Evolutionary conservation across 2,113 vertebrate genomes (phyloP).

Genomic region (Chaetodon trifascialis): DNA sequence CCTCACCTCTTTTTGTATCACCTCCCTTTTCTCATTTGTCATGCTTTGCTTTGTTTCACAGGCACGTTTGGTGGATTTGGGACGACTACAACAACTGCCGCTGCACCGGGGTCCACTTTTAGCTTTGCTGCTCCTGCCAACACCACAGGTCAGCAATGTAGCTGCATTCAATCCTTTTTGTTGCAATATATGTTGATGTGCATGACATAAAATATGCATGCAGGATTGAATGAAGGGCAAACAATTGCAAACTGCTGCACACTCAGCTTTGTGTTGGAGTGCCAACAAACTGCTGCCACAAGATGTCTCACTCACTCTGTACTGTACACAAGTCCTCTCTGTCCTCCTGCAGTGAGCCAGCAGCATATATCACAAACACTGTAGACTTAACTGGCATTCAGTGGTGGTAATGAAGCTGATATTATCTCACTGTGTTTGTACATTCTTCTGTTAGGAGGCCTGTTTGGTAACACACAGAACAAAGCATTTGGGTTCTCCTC

Average conservation of each 20-base stretch:
- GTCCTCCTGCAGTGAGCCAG: neutral
- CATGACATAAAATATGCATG: too few relatives aligned
- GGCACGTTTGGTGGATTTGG: slow-evolving; percentile 95
- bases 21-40: neutral
- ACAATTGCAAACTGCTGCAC: neutral
- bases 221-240: neutral
- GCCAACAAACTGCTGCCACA: slow-evolving; percentile 19
- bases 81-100: slow-evolving; percentile 86
- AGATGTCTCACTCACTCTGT: slow-evolving; percentile 33
- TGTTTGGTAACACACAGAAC: slow-evolving; percentile 93
- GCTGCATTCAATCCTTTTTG: neutral
- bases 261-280: neutral
- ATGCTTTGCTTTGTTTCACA: slow-evolving; percentile 69
- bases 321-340: neutral
- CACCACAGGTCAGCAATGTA: slow-evolving; percentile 83
- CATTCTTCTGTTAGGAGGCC: slow-evolving; percentile 78
- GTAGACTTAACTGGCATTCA: neutral
- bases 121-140: slow-evolving; percentile 92
- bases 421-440: slow-evolving; percentile 9
- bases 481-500: slow-evolving; percentile 96
- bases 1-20: neutral
- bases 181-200: too few relatives aligned
- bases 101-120: slow-evolving; percentile 86
- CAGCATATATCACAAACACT: slow-evolving; percentile 1
- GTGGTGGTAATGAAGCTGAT: neutral